Conservation (phyloP, 1,140 invertebrate genomes). For the Pinna nobilis region DNA sequence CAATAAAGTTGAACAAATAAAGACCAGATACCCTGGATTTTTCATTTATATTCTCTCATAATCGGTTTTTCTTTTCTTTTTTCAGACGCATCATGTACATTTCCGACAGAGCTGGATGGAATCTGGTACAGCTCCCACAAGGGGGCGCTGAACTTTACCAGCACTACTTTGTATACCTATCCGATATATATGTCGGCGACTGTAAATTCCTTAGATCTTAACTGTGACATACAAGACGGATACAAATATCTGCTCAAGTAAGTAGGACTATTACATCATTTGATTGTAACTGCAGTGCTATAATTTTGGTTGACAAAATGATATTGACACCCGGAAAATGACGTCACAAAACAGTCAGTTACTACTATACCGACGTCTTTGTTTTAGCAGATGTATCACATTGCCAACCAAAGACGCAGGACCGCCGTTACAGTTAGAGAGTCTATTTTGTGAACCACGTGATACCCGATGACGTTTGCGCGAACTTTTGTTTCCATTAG, state of each 20-base stretch:
- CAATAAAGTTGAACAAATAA: no score
- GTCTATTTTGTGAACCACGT: no score
- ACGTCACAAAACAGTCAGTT: neutral
- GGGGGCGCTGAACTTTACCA: conserved; percentile 24
- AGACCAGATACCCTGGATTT: no score
- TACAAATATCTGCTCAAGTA: conserved; percentile 30
- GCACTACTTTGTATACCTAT: conserved; percentile 1
- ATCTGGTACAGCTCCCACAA: conserved; percentile 38
- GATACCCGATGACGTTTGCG: no score
- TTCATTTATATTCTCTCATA: neutral
- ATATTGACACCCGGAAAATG: neutral
- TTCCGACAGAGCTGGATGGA: conserved; percentile 35
- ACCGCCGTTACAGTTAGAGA: no score
- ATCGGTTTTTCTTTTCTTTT: neutral
- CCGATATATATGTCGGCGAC: conserved; percentile 32
- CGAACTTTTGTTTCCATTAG: no score
- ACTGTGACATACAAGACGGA: conserved; percentile 25
- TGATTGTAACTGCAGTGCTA: neutral
- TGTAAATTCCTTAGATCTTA: conserved; percentile 26
- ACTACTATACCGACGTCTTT: neutral
- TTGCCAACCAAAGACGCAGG: no score
- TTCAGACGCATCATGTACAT: conserved; percentile 27
- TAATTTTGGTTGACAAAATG: neutral
- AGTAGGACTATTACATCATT: conserved; percentile 5
- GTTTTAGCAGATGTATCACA: no score